These are phyloP conservation scores for Lepeophtheirus nordmannii DNA, from an alignment of 2,888 invertebrate species.

Conservation along the genomic window DNA sequence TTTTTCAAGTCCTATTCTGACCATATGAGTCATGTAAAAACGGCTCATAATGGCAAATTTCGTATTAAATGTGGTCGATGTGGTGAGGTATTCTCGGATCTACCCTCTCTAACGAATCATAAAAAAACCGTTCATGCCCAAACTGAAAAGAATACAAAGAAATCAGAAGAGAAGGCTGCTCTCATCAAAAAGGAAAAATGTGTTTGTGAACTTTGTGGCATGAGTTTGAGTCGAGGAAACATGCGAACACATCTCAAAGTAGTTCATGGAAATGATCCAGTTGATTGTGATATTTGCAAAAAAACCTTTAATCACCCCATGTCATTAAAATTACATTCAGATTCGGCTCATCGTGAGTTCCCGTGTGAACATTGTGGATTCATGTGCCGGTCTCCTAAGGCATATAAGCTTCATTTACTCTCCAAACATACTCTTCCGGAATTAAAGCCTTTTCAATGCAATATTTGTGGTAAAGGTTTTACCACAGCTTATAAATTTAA, in stretches of 20 bases:
- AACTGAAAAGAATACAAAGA: not conserved
- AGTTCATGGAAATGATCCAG: not conserved
- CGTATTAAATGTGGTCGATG: not conserved
- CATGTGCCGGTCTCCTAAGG: slow-evolving; percentile 5
- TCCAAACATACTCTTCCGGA: not conserved
- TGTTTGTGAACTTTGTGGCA: slow-evolving; percentile 2
- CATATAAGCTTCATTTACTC: not conserved
- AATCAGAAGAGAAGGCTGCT: not conserved
- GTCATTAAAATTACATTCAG: not conserved
- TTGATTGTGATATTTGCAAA: not conserved
- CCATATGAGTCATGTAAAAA: not conserved
- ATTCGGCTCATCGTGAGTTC: not conserved
- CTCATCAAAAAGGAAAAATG: not conserved
- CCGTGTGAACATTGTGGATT: not conserved
- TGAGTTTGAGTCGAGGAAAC: not conserved
- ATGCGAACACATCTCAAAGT: not conserved
- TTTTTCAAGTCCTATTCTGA: not conserved
- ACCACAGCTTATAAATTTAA: not conserved
- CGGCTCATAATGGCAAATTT: not conserved
- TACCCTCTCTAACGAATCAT: not conserved
- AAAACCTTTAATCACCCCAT: not conserved
- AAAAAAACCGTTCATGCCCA: not conserved
- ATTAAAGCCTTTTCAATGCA: not conserved
- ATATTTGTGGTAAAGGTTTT: not conserved
- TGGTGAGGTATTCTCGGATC: not conserved